These are phyloP conservation scores for Lagopus muta DNA, from an alignment of 2,113 vertebrate genomes.

Conservation along the genomic window DNA sequence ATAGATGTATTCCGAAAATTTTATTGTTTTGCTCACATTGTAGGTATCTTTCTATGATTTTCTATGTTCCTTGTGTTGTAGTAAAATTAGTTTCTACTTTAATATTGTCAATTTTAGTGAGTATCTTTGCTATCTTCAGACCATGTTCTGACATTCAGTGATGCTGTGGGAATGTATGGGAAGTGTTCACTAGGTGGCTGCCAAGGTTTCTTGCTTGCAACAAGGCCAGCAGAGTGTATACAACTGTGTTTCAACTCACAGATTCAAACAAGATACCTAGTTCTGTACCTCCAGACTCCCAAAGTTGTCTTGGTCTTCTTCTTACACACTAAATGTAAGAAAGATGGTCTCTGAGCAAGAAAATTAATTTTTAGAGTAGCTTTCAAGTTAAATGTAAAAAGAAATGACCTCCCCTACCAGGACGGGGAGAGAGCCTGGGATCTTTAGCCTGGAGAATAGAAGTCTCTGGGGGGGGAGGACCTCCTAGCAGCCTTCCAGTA, in stretches of 20 bases:
- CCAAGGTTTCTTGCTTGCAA: background rate
- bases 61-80: background rate
- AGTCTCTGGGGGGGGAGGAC: too few relatives aligned
- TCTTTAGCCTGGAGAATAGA: too few relatives aligned
- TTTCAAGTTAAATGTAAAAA: background rate
- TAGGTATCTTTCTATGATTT: background rate
- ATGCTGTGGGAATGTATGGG: background rate
- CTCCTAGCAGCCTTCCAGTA: too few relatives aligned
- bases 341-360: background rate
- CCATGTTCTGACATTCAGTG: background rate
- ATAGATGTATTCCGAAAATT: background rate
- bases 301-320: background rate
- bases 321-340: background rate
- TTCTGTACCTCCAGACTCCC: background rate
- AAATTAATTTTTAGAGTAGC: background rate
- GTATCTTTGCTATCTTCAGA: background rate
- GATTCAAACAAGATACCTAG: background rate
- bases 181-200: background rate
- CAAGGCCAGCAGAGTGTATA: background rate
- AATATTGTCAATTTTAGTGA: background rate
- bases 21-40: background rate
- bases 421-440: too few relatives aligned
- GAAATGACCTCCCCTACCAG: background rate
- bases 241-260: background rate
- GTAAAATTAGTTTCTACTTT: background rate